Evolutionary conservation across 64 coral and sea anemone species (phyloP), one percentile per base, ranked within the genome.

Genomic region (Pachyseris speciosa): DNA sequence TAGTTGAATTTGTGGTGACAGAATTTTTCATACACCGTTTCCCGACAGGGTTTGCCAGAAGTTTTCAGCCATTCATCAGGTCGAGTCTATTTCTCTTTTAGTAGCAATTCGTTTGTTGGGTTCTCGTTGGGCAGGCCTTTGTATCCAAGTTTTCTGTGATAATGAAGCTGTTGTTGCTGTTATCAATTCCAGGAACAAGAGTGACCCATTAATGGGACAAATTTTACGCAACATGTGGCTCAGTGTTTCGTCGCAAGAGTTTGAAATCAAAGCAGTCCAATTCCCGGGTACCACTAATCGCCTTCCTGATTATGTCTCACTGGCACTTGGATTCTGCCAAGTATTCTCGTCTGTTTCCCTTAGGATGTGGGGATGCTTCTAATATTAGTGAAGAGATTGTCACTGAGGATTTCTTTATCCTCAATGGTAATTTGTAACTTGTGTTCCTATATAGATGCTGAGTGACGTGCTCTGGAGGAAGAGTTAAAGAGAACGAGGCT

Each of bases 71-170:
- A n/a, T n/a, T 84, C 81, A 84, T 67, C 81, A 47, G 0, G 28
- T 24, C 3, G 81, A 84, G 39, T 1, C 20, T 1, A 2, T 84
- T 4, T 20, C 61, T 9, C 67, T 84, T 13, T 1, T 84, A 1
- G 43, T 84, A 17, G 81, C 60, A 2, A 19, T 67, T n/a, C 39
- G 81, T 15, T 25, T 68, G 38, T 84, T 20, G 81, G 60, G 81
- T 41, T 15, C 10, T 29, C 13, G 1, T 2, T 84, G 58, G 81
- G 2, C 60, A 2, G 81, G 81, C 3, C 33, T 22, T 4, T 39
- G 81, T 2, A 67, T 84, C 48, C 60, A 28, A 26, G 81, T 84
- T 24, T 68, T 28, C 17, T 84, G 81, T 68, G 60, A 84, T 39
- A 84, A 84, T 48, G 17, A n/a, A 15, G 81, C 81, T 3, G 81